A percentile compares a stretch with the other conserved stretches of the same genome.
These are phyloP conservation scores for Odontophorus gujanensis DNA, from an alignment of 2,113 vertebrate genomes.

Conservation along the genomic window DNA sequence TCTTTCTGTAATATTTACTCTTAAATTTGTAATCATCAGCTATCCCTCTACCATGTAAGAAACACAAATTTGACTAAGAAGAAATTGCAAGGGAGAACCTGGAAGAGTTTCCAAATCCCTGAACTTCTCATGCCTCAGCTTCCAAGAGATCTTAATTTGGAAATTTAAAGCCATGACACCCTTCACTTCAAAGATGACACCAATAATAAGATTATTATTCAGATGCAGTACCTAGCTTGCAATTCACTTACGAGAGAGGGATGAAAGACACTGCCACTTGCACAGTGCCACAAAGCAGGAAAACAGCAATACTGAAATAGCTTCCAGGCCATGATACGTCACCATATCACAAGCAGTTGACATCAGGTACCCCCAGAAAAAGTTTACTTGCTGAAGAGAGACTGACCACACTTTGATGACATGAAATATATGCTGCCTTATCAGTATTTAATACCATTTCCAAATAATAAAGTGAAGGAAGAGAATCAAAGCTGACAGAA, in stretches of 20 bases:
- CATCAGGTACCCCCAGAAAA: background rate
- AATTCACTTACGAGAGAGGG: accelerated
- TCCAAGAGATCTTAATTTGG: background rate
- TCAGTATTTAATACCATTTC: background rate
- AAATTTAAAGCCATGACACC: background rate
- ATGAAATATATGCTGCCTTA: background rate
- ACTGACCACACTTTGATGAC: background rate
- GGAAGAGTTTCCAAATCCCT: background rate
- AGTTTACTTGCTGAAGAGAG: background rate
- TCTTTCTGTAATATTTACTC: background rate
- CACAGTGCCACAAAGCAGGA: background rate
- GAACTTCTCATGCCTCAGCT: background rate
- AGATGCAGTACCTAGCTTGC: background rate
- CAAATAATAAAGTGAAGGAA: background rate
- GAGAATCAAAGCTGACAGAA: background rate
- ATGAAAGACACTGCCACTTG: background rate
- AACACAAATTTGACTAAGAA: background rate
- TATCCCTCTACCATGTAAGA: background rate
- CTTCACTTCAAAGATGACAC: background rate
- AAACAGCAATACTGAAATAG: background rate
- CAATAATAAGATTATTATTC: background rate
- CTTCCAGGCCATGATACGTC: background rate
- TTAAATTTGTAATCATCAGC: background rate
- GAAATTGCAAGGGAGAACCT: background rate
- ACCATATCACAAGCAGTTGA: background rate